Percentiles rank a stretch among this genome's conserved stretches.
Conservation (phyloP, 2,113 vertebrate species). For the Alouatta palliata region DNA sequence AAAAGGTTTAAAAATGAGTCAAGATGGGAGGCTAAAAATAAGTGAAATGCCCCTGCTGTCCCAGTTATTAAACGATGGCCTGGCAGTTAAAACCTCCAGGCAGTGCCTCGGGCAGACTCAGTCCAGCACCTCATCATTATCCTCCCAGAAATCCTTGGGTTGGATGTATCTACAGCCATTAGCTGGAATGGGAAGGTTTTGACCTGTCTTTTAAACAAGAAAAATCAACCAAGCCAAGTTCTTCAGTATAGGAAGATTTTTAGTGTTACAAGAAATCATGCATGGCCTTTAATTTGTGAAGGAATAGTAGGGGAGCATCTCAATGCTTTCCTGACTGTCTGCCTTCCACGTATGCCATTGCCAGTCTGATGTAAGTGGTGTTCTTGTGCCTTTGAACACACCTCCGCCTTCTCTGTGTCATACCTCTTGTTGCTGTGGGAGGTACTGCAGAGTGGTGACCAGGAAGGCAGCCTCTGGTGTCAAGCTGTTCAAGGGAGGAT, state of each 20-base stretch:
- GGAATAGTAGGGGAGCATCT: background rate
- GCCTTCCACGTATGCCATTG: background rate
- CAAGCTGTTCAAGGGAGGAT: too few species aligned
- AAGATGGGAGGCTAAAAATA: conserved; percentile 75
- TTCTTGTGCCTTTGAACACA: background rate
- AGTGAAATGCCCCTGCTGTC: conserved; percentile 59
- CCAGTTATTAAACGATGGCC: conserved; percentile 73
- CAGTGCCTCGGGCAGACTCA: conserved; percentile 76
- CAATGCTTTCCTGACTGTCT: background rate
- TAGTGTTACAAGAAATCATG: conserved; percentile 25
- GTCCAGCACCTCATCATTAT: conserved; percentile 79
- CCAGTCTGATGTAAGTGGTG: background rate
- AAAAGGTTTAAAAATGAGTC: conserved; percentile 67
- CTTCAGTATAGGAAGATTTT: conserved; percentile 27
- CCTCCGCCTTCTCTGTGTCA: background rate
- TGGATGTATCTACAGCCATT: conserved; percentile 74
- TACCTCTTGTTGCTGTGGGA: background rate
- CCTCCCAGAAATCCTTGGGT: conserved; percentile 71
- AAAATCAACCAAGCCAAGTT: conserved; percentile 61
- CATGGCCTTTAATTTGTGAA: conserved; percentile 46
- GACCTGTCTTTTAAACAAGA: conserved; percentile 71
- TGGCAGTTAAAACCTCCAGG: conserved; percentile 76
- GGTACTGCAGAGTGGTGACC: fast-evolving
- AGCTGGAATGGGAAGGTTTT: conserved; percentile 68
- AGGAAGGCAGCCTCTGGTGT: background rate